Conservation (phyloP, 2,888 invertebrate species). For the Drosophila fulvimacula region DNA sequence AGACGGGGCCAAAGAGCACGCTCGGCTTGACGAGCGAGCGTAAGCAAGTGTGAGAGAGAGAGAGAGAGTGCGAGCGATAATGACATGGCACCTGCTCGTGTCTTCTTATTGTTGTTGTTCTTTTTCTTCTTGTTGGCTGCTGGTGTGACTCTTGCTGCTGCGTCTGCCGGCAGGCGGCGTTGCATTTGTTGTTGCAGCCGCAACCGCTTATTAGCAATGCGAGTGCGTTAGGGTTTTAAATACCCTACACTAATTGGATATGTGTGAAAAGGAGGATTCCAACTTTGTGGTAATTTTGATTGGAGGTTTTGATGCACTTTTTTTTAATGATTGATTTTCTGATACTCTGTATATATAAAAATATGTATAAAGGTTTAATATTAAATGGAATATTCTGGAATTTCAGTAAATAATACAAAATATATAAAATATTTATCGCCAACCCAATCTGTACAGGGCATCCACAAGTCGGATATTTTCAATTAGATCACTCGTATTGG, state of each 20-base stretch:
- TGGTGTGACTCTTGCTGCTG: conserved; percentile 19
- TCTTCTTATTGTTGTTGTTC: not conserved
- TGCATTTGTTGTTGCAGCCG: conserved; percentile 23
- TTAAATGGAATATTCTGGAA: too few relatives aligned
- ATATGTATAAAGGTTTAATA: too few relatives aligned
- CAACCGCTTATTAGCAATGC: conserved; percentile 73
- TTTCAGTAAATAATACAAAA: too few relatives aligned
- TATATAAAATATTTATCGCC: too few relatives aligned
- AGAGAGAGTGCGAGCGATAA: conserved; percentile 46
- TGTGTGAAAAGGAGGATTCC: not conserved
- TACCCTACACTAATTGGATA: not conserved
- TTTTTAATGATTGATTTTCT: too few relatives aligned
- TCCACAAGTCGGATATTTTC: not conserved
- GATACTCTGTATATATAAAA: too few relatives aligned
- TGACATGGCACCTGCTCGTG: conserved; percentile 57
- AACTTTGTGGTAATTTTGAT: not conserved
- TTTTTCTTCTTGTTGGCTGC: conserved; percentile 13
- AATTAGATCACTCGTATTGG: too few relatives aligned
- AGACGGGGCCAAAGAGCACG: conserved; percentile 33
- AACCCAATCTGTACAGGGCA: not conserved
- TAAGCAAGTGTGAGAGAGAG: conserved; percentile 8
- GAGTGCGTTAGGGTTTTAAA: conserved; percentile 41
- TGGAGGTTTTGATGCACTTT: not conserved
- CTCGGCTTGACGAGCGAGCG: conserved; percentile 9
- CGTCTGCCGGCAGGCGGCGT: conserved; percentile 19